Evolutionary conservation across 1,140 invertebrate species (phyloP).

Genomic region (Drosophila sproati): DNA sequence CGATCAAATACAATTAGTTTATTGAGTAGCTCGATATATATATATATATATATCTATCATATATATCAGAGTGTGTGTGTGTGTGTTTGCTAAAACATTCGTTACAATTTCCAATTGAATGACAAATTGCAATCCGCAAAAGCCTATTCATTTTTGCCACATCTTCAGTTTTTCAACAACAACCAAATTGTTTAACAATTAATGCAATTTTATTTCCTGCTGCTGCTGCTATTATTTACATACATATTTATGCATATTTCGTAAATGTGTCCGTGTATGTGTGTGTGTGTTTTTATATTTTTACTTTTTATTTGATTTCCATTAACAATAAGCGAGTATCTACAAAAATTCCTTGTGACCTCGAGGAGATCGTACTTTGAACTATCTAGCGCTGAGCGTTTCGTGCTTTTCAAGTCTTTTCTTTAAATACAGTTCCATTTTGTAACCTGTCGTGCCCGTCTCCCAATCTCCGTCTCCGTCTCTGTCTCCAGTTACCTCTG

Average conservation of each 20-base stretch:
- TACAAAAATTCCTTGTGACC: constrained; percentile 23
- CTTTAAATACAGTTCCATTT: constrained; percentile 36
- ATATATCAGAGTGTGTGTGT: no score
- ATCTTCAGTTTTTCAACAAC: neutral
- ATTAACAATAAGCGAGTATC: constrained; percentile 34
- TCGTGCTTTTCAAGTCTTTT: constrained; percentile 45
- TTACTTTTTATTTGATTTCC: constrained; percentile 1
- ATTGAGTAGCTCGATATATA: neutral
- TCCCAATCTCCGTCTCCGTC: constrained; percentile 1
- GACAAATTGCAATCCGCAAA: neutral
- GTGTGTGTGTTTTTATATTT: neutral
- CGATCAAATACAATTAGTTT: neutral
- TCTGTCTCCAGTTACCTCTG: no score
- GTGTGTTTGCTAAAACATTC: no score
- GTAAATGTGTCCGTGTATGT: neutral
- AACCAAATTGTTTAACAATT: neutral
- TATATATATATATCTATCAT: neutral
- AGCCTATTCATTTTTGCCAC: neutral
- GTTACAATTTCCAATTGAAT: neutral
- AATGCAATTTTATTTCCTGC: neutral
- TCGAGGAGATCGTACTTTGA: constrained; percentile 25
- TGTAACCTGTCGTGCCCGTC: constrained; percentile 7
- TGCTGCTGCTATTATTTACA: neutral
- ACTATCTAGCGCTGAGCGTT: constrained; percentile 40
- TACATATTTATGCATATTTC: neutral